Base-by-base conservation (phyloP, 1,140 invertebrate species). In the Pseudachorutes palmiensis region DNA sequence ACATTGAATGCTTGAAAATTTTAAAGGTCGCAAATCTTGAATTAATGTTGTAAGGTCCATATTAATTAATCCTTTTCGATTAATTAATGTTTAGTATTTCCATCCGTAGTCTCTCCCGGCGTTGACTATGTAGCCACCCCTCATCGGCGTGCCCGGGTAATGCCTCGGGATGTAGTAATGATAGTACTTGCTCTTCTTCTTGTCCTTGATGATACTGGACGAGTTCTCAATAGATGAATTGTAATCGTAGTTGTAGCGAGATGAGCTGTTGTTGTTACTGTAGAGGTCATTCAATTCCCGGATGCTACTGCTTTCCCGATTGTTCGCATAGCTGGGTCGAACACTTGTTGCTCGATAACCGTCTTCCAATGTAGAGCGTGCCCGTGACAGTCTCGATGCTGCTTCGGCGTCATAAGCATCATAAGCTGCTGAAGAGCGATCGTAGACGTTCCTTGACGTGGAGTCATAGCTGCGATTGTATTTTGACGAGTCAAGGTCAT, bases 181-280 rank as follows among this genome's bases (percentile, higher is more conserved):
- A 24, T 55, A 55, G 51, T 55, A 55, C 51, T 55, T 55, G 51
- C 51, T 55, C 51, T 55, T 55, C 51, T 26, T 14, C 51, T 55
- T 55, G 51, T 55, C 51, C 51, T 55, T 55, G 51, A 55, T 55
- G 51, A 55, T 55, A 26, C 24, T 55, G 24, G 51, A 16, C 5
- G 51, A 55, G 24, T 55, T 55, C 24, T 55, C 51, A 12, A 22
- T 19, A 14, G 51, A 55, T 16, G 24, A 55, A 55, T 55, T 22
- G 51, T 55, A 55, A 26, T 55, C 24, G 24, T 55, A 55, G 12
- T 55, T 55, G 36, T 45, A 45, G 36, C 36, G 36, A 45, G 36
- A 45, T n/a, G n/a, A n/a, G n/a, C n/a, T n/a, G n/a, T n/a, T n/a
- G 36, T 19, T 41, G 36, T 19, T 41, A 24, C 51, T 55, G 51